These are phyloP conservation scores for Ceriagrion tenellum DNA, from an alignment of 2,888 invertebrate species.

Conservation along the genomic window DNA sequence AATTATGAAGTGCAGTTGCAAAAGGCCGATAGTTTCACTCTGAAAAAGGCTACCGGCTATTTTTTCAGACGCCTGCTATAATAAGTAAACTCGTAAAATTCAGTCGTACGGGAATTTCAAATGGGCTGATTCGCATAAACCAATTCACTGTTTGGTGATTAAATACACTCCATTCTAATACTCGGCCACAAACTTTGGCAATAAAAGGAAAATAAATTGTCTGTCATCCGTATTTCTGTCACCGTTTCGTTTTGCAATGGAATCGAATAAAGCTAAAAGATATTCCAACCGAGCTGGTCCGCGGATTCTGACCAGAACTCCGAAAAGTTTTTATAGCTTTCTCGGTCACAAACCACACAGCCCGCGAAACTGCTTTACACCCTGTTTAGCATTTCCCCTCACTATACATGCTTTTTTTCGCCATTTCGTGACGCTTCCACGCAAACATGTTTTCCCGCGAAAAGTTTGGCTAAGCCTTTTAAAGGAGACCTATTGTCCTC, in stretches of 20 bases:
- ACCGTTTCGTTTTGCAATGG: neutral
- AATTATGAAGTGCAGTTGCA: no score
- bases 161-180: neutral
- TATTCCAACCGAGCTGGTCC: neutral
- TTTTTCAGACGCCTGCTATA: no score
- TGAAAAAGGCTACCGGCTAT: no score
- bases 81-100: neutral
- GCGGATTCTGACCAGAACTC: conserved; percentile 21
- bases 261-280: conserved; percentile 1
- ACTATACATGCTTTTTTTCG: neutral
- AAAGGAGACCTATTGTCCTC: neutral
- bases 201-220: neutral
- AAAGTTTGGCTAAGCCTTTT: neutral
- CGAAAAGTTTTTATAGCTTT: conserved; percentile 10
- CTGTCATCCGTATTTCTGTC: conserved; percentile 15
- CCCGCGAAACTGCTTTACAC: conserved; percentile 6
- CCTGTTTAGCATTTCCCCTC: neutral
- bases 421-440: neutral
- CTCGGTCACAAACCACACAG: conserved; percentile 30
- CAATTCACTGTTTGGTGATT: neutral
- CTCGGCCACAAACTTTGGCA: neutral
- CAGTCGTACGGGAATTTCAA: neutral
- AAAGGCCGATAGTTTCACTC: no score
- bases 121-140: neutral
- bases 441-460: neutral